These are phyloP conservation scores for Drosophila jambulina DNA, from an alignment of 1,140 invertebrate species.

Conservation along the genomic window DNA sequence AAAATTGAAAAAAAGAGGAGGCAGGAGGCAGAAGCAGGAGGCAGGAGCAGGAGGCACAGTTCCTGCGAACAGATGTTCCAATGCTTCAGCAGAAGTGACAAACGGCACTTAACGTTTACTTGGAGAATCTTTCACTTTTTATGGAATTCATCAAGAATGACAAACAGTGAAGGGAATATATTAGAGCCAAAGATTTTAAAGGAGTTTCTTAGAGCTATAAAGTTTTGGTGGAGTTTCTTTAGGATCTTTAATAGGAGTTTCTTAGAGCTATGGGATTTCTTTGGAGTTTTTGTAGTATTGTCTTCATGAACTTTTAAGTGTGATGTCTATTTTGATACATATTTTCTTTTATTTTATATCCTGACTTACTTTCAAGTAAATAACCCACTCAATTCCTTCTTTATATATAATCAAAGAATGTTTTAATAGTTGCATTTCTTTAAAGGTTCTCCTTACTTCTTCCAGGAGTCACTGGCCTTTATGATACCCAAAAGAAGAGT, in stretches of 20 bases:
- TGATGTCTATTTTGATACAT: too few relatives aligned
- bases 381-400: too few relatives aligned
- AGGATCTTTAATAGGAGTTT: neutral
- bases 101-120: slow-evolving; percentile 51
- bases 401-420: too few relatives aligned
- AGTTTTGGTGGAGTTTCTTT: neutral
- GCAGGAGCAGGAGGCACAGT: slow-evolving; percentile 34
- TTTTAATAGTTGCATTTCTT: neutral
- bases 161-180: slow-evolving; percentile 7
- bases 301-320: neutral
- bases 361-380: neutral
- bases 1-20: slow-evolving; percentile 1
- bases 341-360: neutral
- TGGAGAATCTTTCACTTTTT: slow-evolving; percentile 64
- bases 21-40: slow-evolving; percentile 23
- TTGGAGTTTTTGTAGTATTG: too few relatives aligned
- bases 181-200: neutral
- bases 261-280: neutral
- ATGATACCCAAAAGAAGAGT: neutral
- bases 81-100: slow-evolving; percentile 65
- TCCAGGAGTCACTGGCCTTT: neutral
- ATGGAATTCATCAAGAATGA: slow-evolving; percentile 18
- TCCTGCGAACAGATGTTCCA: slow-evolving; percentile 54
- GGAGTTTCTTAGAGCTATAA: neutral
- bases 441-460: too few relatives aligned